phyloP scores from a whole-genome alignment of 64 coral and sea anemone genomes.

The Platygyra sinensis region DNA sequence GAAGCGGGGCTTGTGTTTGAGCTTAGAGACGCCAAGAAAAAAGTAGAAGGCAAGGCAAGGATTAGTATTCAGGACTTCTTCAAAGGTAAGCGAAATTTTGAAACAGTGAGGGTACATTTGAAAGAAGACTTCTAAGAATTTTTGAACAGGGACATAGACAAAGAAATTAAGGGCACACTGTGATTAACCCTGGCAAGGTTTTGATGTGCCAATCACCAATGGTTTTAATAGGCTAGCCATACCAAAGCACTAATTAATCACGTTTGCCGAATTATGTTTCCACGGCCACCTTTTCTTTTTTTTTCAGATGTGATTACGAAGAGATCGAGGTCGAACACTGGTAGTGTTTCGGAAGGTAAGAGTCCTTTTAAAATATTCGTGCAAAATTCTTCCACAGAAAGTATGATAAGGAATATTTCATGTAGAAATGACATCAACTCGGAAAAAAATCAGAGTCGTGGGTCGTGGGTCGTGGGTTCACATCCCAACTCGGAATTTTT shows the following conservation, averaged over 20 bases:
- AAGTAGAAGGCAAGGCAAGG: conserved; percentile 65
- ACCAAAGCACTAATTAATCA: background rate
- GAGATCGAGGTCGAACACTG: conserved; percentile 10
- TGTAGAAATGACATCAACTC: no score
- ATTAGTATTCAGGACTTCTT: conserved; percentile 85
- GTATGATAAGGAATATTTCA: no score
- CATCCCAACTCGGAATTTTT: no score
- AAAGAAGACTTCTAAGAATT: background rate
- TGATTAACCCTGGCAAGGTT: background rate
- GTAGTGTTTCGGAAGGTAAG: background rate
- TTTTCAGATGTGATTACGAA: background rate
- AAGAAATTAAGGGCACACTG: no score
- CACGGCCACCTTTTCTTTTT: background rate
- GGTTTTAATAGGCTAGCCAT: no score
- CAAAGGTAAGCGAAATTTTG: conserved; percentile 56
- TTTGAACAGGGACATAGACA: no score
- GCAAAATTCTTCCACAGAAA: no score
- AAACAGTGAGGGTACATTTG: background rate
- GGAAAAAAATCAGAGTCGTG: no score
- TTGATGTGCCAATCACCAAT: no score
- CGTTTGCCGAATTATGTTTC: background rate
- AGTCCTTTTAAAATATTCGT: no score
- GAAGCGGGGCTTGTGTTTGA: conserved; percentile 79
- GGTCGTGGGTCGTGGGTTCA: no score
- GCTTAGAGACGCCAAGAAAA: conserved; percentile 87